Percentiles rank a stretch among this genome's conserved stretches.
phyloP scores from a whole-genome alignment of 2,797 vertebrate species.

The Megalops cyprinoides region DNA sequence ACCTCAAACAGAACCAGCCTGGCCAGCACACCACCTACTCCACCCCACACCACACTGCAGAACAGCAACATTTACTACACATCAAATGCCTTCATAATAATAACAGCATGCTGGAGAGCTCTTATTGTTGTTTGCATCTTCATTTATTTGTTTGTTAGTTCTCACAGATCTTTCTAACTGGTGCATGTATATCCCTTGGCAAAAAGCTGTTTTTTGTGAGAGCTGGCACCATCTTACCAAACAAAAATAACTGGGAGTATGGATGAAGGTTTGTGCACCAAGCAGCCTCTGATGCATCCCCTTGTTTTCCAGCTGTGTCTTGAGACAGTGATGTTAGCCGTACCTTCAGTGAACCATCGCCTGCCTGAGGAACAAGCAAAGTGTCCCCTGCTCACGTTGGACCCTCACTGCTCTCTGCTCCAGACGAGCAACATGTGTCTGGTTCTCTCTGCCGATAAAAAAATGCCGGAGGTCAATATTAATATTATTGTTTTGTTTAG shows the following conservation, averaged over 20 bases:
- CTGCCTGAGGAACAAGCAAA: neutral
- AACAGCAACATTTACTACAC: constrained; percentile 61
- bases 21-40: constrained; percentile 45
- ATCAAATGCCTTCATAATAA: constrained; percentile 66
- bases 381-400: neutral
- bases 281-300: constrained; percentile 19
- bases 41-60: neutral
- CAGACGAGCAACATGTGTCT: neutral
- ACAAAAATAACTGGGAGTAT: constrained; percentile 5
- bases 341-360: neutral
- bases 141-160: constrained; percentile 65
- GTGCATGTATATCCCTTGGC: constrained; percentile 24
- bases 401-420: neutral
- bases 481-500: neutral
- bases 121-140: constrained; percentile 27
- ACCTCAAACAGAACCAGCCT: constrained; percentile 48
- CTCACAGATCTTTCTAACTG: constrained; percentile 47
- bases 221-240: constrained; percentile 18
- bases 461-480: neutral
- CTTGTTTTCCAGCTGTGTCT: neutral
- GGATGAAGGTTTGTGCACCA: neutral
- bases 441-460: neutral
- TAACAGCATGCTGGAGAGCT: constrained; percentile 57
- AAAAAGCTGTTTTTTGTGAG: constrained; percentile 15
- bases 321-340: constrained; percentile 6